Conservation (phyloP, 2,113 vertebrate genomes). For the Callionymus lyra region DNA sequence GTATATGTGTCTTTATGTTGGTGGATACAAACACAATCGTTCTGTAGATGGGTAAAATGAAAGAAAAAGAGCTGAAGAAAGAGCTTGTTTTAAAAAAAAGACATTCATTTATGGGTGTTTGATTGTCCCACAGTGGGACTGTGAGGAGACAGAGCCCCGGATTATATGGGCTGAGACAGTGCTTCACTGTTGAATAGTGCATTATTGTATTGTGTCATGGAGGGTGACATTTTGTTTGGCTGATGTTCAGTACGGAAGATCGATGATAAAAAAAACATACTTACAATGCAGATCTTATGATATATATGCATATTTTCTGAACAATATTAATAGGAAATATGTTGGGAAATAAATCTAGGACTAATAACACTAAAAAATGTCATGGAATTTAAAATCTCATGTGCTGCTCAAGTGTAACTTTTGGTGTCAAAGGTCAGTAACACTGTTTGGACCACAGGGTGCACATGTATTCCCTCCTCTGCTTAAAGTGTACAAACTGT, state of each 20-base stretch:
- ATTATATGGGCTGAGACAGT: conserved; percentile 14
- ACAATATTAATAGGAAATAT: conserved; percentile 11
- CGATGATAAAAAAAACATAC: conserved; percentile 16
- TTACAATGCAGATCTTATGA: conserved; percentile 19
- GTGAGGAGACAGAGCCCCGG: conserved; percentile 30
- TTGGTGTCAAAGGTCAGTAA: conserved; percentile 44
- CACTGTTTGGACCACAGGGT: conserved; percentile 50
- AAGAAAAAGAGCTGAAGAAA: conserved; percentile 16
- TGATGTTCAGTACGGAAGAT: conserved; percentile 10
- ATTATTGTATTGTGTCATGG: conserved; percentile 10
- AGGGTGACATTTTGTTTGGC: conserved; percentile 7
- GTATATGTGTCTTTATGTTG: conserved; percentile 13
- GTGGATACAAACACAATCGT: conserved; percentile 24
- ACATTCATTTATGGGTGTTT: conserved; percentile 49
- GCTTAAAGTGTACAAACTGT: conserved; percentile 51
- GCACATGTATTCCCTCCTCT: conserved; percentile 50
- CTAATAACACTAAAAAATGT: conserved; percentile 23
- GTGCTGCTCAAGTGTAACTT: conserved; percentile 35
- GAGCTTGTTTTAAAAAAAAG: conserved; percentile 23
- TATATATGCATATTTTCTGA: conserved; percentile 40
- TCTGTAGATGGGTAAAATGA: conserved; percentile 19
- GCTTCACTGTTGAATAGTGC: conserved; percentile 12
- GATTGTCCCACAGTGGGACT: conserved; percentile 60
- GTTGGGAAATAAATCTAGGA: conserved; percentile 5
- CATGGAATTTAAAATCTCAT: conserved; percentile 46